Evolutionary conservation across 2,888 invertebrate species (phyloP), one percentile per base, ranked within the genome.

Genomic region (Notodonta ziczac): DNA sequence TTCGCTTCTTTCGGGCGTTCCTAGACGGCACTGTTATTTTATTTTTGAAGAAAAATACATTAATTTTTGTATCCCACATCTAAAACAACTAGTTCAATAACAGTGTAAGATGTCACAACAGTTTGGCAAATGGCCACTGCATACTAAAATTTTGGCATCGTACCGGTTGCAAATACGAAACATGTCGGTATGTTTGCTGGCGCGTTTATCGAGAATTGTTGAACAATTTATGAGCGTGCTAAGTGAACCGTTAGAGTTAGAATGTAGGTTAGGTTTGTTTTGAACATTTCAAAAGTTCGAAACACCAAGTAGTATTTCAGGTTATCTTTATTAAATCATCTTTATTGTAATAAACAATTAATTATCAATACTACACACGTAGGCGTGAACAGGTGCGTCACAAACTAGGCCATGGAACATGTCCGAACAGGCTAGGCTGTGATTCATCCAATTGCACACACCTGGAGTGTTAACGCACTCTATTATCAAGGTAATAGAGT

Each of bases 331-430:
- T 24, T 24, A 1, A 24, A 24, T 24, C 24, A 24, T 35, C 35
- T 4, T 35, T 6, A 35, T 35, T 3, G 4, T 6, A 35, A 35
- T 35, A 35, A 35, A 6, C 4, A 35, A 35, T 35, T 35, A 35
- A 35, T 35, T 35, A 35, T 35, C 35, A 35, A 35, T 35, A 3
- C 6, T 35, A 35, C 35, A 7, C 35, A 35, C 7, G 5, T 6
- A 6, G 35, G 35, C 35, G 35, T 6, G 35, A 6, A 35, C 73
- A 73, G 74, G 72, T 73, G 74, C 56, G 71, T 61, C 62, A 59
- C 62, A 62, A 73, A 42, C 61, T 73, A 62, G 72, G 72, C 71
- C 74, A 67, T 55, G 64, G 61, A 70, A 74, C 77, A 73, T 61
- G 72, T 70, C 50, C 63, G 62, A 63, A 73, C 73, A 60, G 55